phyloP scores from a whole-genome alignment of 2,113 vertebrate genomes.

The Scophthalmus maximus region DNA sequence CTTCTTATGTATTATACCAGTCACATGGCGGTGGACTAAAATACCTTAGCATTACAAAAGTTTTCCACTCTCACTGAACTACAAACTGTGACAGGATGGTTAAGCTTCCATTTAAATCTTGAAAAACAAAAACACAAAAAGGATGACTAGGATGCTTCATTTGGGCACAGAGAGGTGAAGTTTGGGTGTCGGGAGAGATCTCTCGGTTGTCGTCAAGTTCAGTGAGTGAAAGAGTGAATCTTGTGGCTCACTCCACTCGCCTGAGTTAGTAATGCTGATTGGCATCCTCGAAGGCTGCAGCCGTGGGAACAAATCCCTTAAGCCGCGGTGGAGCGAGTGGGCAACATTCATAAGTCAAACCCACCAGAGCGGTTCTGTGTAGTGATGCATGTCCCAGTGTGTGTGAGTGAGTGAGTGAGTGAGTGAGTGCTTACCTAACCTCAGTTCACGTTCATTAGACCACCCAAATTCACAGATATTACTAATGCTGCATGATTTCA shows the following conservation, averaged over 20 bases:
- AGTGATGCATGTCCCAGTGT: slow-evolving; percentile 22
- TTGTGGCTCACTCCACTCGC: slow-evolving; percentile 21
- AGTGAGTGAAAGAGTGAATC: slow-evolving; percentile 40
- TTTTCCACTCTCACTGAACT: slow-evolving; percentile 7
- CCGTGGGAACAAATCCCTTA: slow-evolving; percentile 62
- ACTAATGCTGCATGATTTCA: not conserved
- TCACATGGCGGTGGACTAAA: slow-evolving; percentile 38
- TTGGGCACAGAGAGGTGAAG: not conserved
- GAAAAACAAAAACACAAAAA: too few relatives aligned
- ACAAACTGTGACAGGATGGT: not conserved
- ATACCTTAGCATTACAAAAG: slow-evolving; percentile 27
- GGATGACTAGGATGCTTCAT: not conserved
- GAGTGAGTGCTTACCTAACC: slow-evolving; percentile 4
- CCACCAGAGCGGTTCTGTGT: slow-evolving; percentile 27
- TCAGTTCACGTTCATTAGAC: too few relatives aligned
- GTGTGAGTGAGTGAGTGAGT: not conserved
- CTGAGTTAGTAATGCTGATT: slow-evolving; percentile 52
- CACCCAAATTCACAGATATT: not conserved
- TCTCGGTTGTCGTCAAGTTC: slow-evolving; percentile 3
- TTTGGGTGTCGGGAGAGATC: not conserved
- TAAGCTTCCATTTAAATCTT: not conserved
- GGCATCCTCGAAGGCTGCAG: slow-evolving; percentile 47
- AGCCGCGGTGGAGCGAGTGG: slow-evolving; percentile 43
- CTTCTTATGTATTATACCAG: slow-evolving; percentile 34
- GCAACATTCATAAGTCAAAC: slow-evolving; percentile 39